These are phyloP conservation scores for Helobdella robusta DNA, from an alignment of 2,888 invertebrate genomes.

Conservation along the genomic window DNA sequence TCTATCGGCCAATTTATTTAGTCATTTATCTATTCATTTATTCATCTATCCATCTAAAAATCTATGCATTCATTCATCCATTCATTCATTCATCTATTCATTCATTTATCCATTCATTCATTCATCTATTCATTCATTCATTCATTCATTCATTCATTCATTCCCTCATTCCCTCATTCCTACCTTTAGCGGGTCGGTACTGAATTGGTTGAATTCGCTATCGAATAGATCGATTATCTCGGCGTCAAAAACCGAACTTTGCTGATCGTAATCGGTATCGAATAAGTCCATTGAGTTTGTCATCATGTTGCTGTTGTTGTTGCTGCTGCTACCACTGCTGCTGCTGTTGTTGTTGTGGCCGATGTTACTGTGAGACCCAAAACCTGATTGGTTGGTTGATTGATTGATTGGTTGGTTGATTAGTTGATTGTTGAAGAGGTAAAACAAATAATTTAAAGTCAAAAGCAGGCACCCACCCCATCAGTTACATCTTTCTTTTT, in stretches of 20 bases:
- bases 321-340: background rate
- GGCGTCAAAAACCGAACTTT: background rate
- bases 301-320: conserved; percentile 7
- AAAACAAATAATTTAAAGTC: background rate
- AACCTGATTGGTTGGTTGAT: background rate
- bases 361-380: background rate
- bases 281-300: background rate
- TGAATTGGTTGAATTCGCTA: background rate
- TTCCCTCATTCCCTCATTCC: background rate
- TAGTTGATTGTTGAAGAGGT: background rate
- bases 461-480: too few species aligned
- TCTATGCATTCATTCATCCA: too few species aligned
- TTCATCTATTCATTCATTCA: too few species aligned
- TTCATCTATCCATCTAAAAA: too few species aligned
- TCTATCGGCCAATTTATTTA: too few species aligned
- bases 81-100: too few species aligned
- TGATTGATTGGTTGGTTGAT: background rate
- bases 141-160: too few species aligned
- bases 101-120: too few species aligned
- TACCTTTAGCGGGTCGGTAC: background rate
- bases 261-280: background rate
- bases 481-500: too few species aligned
- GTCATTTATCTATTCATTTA: too few species aligned
- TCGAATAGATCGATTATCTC: background rate
- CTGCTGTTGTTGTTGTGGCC: conserved; percentile 11